These are phyloP conservation scores for Apocrypta bakeri DNA, from an alignment of 1,140 invertebrate genomes.

Conservation along the genomic window DNA sequence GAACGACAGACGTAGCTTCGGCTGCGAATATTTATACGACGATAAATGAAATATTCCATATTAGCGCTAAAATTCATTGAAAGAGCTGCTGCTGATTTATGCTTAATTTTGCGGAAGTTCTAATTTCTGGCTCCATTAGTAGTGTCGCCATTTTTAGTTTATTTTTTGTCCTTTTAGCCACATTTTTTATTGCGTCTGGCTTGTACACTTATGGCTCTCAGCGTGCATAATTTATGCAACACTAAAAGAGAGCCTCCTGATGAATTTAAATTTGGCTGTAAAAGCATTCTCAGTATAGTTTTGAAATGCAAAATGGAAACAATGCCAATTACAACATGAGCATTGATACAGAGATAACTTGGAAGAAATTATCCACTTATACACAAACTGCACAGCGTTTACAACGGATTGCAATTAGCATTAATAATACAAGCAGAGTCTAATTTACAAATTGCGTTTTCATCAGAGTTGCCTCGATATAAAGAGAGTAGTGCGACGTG, in stretches of 20 bases:
- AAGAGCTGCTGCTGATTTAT: not conserved
- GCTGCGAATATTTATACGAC: not conserved
- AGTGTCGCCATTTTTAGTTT: conserved; percentile 28
- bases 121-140: conserved; percentile 37
- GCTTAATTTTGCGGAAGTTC: conserved; percentile 25
- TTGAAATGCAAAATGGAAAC: not conserved
- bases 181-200: conserved; percentile 54
- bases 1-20: no score
- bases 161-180: not conserved
- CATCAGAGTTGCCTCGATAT: conserved; percentile 13
- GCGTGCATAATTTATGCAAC: conserved; percentile 59
- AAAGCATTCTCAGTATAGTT: conserved; percentile 1
- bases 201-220: conserved; percentile 40
- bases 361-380: not conserved
- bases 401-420: not conserved
- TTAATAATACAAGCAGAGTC: not conserved
- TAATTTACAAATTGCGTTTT: conserved; percentile 27
- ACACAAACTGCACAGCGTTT: no score
- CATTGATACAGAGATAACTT: no score
- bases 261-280: conserved; percentile 50
- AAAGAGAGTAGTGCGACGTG: not conserved
- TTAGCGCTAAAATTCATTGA: conserved; percentile 17
- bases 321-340: not conserved
- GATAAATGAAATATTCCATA: conserved; percentile 20
- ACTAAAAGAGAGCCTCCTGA: conserved; percentile 53